A percentile compares a stretch with the other conserved stretches of the same genome.
Conservation (phyloP, 1,140 invertebrate genomes). For the Helicoverpa armigera region DNA sequence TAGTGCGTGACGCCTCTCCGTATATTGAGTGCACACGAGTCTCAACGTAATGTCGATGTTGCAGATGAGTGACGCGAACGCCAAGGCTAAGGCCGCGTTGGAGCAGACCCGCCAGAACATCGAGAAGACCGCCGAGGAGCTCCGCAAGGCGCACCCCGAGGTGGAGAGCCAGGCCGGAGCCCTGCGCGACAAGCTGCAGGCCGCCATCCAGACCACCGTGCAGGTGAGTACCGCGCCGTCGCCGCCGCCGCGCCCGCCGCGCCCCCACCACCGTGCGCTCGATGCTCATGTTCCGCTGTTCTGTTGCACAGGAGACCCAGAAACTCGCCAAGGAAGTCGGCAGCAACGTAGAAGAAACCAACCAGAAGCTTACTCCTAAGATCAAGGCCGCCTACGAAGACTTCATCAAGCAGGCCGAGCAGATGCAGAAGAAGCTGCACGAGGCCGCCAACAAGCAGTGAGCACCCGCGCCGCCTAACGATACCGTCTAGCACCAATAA, state of each 20-base stretch:
- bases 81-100: slow-evolving; percentile 77
- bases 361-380: slow-evolving; percentile 78
- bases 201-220: slow-evolving; percentile 70
- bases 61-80: slow-evolving; percentile 76
- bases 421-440: slow-evolving; percentile 79
- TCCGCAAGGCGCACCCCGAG: slow-evolving; percentile 76
- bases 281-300: not conserved
- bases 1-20: not conserved
- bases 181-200: slow-evolving; percentile 68
- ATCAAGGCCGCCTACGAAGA: slow-evolving; percentile 80
- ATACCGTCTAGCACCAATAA: slow-evolving; percentile 20
- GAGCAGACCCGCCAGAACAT: slow-evolving; percentile 67
- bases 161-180: slow-evolving; percentile 73
- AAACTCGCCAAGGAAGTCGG: slow-evolving; percentile 76
- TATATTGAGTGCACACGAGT: not conserved
- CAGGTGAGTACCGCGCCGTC: slow-evolving; percentile 54
- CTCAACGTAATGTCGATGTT: slow-evolving; percentile 23
- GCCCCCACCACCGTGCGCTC: not conserved
- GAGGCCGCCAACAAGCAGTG: slow-evolving; percentile 79
- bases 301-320: slow-evolving; percentile 65
- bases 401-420: slow-evolving; percentile 75
- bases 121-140: slow-evolving; percentile 68
- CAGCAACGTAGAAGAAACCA: slow-evolving; percentile 72
- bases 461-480: slow-evolving; percentile 4
- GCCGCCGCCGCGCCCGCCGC: no score